Percentiles rank a stretch among this genome's conserved stretches.
Conservation (phyloP, 1,140 invertebrate species). For the Magallana ariakensis region DNA sequence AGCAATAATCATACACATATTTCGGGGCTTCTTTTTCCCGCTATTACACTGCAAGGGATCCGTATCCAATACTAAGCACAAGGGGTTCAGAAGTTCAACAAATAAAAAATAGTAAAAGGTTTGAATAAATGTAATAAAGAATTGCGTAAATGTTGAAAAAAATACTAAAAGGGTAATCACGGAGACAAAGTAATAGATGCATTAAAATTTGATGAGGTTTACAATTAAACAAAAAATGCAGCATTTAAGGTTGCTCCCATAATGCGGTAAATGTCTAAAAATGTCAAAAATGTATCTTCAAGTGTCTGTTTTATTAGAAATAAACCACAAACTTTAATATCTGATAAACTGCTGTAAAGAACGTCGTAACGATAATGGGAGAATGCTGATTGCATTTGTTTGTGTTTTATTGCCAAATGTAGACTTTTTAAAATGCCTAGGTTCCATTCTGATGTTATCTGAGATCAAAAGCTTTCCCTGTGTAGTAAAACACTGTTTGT, state of each 20-base stretch:
- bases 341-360: conserved; percentile 7
- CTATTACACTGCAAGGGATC: not conserved
- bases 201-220: not conserved
- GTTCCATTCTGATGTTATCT: conserved; percentile 26
- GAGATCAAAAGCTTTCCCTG: conserved; percentile 22
- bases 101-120: not conserved
- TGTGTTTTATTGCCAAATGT: conserved; percentile 28
- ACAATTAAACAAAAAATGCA: not conserved
- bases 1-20: conserved; percentile 16
- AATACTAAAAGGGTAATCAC: not conserved
- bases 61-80: not conserved
- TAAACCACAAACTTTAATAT: conserved; percentile 12
- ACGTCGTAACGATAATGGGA: not conserved
- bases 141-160: not conserved
- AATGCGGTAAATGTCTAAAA: not conserved
- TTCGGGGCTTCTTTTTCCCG: not conserved
- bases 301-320: not conserved
- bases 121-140: not conserved
- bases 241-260: not conserved
- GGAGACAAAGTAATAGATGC: not conserved
- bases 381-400: conserved; percentile 25
- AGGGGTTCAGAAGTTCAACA: conserved; percentile 16
- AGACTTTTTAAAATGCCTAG: conserved; percentile 21
- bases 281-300: conserved; percentile 9
- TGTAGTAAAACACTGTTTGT: conserved; percentile 30